Evolutionary conservation across 2,113 vertebrate species (phyloP).

Genomic region (Tachuris rubrigastra): DNA sequence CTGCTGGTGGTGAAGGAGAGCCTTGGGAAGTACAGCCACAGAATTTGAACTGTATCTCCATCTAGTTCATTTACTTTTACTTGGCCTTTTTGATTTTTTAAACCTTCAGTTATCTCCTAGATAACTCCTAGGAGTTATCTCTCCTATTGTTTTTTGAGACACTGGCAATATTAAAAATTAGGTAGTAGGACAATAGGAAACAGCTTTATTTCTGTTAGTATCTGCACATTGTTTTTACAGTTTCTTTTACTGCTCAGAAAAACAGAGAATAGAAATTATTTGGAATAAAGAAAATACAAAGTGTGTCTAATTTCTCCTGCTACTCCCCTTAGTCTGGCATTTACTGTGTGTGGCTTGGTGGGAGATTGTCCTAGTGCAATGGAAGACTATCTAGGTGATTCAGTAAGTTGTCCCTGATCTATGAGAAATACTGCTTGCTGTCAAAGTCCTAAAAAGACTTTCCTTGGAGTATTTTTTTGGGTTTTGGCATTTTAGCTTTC

Average conservation of each 20-base stretch:
- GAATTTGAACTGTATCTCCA: background rate
- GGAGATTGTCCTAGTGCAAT: background rate
- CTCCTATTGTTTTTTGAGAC: background rate
- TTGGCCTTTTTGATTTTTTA: background rate
- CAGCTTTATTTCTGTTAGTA: background rate
- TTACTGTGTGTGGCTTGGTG: background rate
- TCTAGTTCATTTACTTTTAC: background rate
- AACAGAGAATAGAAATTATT: background rate
- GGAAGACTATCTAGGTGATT: background rate
- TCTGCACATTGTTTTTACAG: background rate
- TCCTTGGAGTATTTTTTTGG: background rate
- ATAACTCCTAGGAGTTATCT: too few species aligned
- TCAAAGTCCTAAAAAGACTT: background rate
- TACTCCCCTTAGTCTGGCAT: background rate
- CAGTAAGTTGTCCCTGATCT: background rate
- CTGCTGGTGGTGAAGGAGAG: background rate
- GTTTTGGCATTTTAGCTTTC: background rate
- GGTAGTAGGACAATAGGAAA: background rate
- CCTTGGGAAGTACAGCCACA: background rate
- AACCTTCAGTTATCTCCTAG: background rate
- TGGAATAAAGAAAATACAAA: background rate
- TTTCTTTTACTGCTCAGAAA: background rate
- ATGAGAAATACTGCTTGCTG: background rate
- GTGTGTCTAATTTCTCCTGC: background rate
- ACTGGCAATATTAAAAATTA: background rate